Percentiles rank a stretch among this genome's conserved stretches.
Evolutionary conservation across 64 coral and sea anemone species (phyloP).

Genomic region (Exaiptasia diaphana): DNA sequence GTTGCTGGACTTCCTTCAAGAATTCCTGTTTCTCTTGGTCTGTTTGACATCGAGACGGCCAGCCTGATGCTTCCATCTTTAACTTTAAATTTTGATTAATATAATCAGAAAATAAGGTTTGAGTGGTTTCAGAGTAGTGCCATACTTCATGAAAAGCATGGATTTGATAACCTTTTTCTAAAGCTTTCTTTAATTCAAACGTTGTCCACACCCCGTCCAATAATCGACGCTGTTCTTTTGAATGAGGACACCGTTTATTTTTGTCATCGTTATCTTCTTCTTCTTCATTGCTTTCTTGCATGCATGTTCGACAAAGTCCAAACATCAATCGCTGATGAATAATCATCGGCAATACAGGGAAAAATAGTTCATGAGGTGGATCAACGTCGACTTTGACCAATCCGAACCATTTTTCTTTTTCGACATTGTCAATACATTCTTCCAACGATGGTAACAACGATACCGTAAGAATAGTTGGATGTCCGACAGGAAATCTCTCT

Average conservation of each 20-base stretch:
- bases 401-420: neutral
- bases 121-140: neutral
- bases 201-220: neutral
- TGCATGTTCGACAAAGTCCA: neutral
- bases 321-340: neutral
- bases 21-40: neutral
- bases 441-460: no score
- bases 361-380: neutral
- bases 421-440: neutral
- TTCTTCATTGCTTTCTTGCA: neutral
- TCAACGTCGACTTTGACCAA: neutral
- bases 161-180: neutral
- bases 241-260: neutral
- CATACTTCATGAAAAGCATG: neutral
- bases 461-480: no score
- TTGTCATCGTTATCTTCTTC: no score
- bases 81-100: neutral
- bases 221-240: neutral
- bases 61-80: conserved; percentile 6
- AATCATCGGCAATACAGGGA: neutral
- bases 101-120: neutral
- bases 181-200: neutral
- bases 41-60: neutral
- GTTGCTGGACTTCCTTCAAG: neutral
- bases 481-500: neutral